phyloP scores from a whole-genome alignment of 2,888 invertebrate genomes.

The Acleris literana region DNA sequence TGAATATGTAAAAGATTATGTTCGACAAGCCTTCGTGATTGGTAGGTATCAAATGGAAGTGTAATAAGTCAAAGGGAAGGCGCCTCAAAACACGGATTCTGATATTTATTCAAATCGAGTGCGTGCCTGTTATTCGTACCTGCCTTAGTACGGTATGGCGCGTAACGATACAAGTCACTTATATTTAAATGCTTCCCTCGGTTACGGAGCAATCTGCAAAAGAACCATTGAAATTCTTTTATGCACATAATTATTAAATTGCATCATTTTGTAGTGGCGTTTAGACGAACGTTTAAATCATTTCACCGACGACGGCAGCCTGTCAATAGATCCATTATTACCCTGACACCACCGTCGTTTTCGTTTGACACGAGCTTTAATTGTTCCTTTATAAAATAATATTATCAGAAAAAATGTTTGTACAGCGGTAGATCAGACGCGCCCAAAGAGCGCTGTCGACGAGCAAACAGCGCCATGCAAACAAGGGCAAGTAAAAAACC shows the following conservation, averaged over 20 bases:
- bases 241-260: no score
- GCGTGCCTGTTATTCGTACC: constrained; percentile 18
- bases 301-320: neutral
- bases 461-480: constrained; percentile 53
- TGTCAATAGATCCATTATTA: constrained; percentile 39
- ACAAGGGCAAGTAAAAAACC: constrained; percentile 59
- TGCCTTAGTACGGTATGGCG: constrained; percentile 3
- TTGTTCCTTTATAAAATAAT: constrained; percentile 52
- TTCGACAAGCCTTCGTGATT: constrained; percentile 17
- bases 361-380: constrained; percentile 47
- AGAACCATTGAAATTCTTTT: no score
- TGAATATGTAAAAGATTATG: constrained; percentile 9
- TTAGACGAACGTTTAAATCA: no score
- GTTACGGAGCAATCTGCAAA: no score
- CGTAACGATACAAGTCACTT: constrained; percentile 11
- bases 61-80: constrained; percentile 20
- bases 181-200: neutral
- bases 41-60: constrained; percentile 24
- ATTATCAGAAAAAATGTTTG: constrained; percentile 54
- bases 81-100: constrained; percentile 28
- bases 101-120: constrained; percentile 33
- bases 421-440: constrained; percentile 60
- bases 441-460: constrained; percentile 51
- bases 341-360: constrained; percentile 40
- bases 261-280: no score